Conservation (phyloP, 2,888 invertebrate species). For the Altica lythri region DNA sequence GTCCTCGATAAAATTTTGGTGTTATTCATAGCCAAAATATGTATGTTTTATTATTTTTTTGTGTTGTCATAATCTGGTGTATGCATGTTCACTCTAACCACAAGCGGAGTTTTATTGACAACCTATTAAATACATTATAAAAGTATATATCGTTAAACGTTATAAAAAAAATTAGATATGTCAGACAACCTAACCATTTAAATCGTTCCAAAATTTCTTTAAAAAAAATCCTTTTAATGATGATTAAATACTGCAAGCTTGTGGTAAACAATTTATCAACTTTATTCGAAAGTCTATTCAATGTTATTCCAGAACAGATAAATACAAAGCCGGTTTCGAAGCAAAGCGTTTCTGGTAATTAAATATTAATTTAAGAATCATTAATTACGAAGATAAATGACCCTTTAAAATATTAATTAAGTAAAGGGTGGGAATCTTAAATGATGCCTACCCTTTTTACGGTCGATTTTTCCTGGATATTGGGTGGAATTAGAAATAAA, state of each 20-base stretch:
- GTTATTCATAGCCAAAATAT: no score
- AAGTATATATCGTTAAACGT: no score
- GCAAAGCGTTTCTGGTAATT: constrained; percentile 50
- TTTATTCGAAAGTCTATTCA: constrained; percentile 37
- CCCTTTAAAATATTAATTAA: constrained; percentile 53
- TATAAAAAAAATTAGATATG: not conserved
- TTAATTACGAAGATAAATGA: constrained; percentile 55
- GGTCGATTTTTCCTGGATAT: constrained; percentile 15
- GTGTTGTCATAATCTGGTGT: no score
- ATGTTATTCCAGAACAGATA: constrained; percentile 40
- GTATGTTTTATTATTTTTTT: no score
- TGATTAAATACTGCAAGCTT: constrained; percentile 33
- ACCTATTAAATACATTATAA: not conserved
- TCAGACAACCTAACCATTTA: not conserved
- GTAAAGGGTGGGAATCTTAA: constrained; percentile 43
- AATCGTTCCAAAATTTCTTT: constrained; percentile 3
- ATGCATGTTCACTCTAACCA: no score
- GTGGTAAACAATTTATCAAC: constrained; percentile 39
- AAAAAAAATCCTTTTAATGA: constrained; percentile 33
- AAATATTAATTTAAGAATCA: constrained; percentile 54
- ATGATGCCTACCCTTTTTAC: constrained; percentile 35
- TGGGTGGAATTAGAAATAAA: constrained; percentile 9
- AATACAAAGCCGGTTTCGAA: constrained; percentile 43
- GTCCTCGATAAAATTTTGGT: no score
- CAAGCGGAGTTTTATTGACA: no score